phyloP scores from a whole-genome alignment of 2,113 vertebrate species.

The Mus spicilegus region DNA sequence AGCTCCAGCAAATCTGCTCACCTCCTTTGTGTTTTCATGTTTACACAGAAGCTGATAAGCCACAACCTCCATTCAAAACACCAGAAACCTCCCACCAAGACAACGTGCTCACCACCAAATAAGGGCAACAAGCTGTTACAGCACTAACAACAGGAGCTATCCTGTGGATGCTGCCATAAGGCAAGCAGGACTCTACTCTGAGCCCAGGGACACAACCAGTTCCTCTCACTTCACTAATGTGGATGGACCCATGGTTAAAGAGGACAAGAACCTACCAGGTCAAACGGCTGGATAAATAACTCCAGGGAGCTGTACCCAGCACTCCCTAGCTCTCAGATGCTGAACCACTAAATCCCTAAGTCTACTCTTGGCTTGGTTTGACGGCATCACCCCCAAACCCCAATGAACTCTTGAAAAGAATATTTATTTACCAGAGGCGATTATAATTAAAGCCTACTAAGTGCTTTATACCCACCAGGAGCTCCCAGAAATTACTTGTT shows the following conservation, averaged over 20 bases:
- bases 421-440: not conserved
- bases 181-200: too few relatives aligned
- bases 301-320: not conserved
- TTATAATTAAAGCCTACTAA: constrained; percentile 54
- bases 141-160: not conserved
- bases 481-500: constrained; percentile 12
- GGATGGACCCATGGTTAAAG: not conserved
- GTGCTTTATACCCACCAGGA: not conserved
- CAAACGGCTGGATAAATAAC: not conserved
- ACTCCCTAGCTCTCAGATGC: not conserved
- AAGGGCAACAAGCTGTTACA: not conserved
- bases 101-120: not conserved
- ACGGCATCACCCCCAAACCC: not conserved
- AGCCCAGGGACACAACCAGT: not conserved
- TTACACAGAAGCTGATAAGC: constrained; percentile 18
- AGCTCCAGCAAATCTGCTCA: constrained; percentile 28
- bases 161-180: not conserved
- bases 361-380: not conserved
- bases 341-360: not conserved
- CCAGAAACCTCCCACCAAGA: not conserved
- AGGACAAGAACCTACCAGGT: not conserved
- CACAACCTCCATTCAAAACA: constrained; percentile 18
- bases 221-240: not conserved
- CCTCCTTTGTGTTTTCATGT: constrained; percentile 14
- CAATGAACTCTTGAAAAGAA: not conserved